Base-by-base conservation (phyloP, 2,888 invertebrate species). In the Himalopsyche japonica region DNA sequence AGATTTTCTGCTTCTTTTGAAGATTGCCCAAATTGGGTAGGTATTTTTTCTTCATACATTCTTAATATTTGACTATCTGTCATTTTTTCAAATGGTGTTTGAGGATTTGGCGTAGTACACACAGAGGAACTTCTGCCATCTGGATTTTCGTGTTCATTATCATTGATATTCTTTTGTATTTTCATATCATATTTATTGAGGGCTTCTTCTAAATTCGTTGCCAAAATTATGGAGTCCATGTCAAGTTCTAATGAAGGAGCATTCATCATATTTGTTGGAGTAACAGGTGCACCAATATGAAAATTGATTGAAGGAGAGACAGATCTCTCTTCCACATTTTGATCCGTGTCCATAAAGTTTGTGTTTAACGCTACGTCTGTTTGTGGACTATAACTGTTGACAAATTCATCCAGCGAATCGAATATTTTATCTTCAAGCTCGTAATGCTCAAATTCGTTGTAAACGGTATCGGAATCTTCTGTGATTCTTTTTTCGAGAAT, bases 221-320 rank as follows among this genome's bases (percentile, higher is more conserved):
- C 89, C 30, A 89, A 86, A n/a, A 90, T 88, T 76, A 90, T 88
- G 24, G 90, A 89, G 86, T 90, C 89, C 87, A 90, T 89, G 82
- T 89, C 88, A 79, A 90, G 90, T 85, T 91, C 90, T 76, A 91
- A n/a, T 7, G 80, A 90, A 32, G 90, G 87, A 7, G 89, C 88
- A 88, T 89, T 90, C 80, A 91, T 87, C 48, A 91, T 88, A 7
- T 91, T 91, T 30, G 92, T 91, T 20, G 92, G 88, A 49, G 92
- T 92, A 48, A 93, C 92, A n/a, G 92, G 92, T 76, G 92, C 92
- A 64, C 92, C 92, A 85, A 93, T 92, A 47, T 91, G 92, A 87
- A 93, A 93, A 87, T 92, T 91, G n/a, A 87, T 87, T 0, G 84
- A 80, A 27, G 86, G 86, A 24, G 84, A 84, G 30, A 79, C 24